Percentiles rank a stretch among this genome's conserved stretches.
phyloP scores from a whole-genome alignment of 2,113 vertebrate species.

The Dasypus novemcinctus region DNA sequence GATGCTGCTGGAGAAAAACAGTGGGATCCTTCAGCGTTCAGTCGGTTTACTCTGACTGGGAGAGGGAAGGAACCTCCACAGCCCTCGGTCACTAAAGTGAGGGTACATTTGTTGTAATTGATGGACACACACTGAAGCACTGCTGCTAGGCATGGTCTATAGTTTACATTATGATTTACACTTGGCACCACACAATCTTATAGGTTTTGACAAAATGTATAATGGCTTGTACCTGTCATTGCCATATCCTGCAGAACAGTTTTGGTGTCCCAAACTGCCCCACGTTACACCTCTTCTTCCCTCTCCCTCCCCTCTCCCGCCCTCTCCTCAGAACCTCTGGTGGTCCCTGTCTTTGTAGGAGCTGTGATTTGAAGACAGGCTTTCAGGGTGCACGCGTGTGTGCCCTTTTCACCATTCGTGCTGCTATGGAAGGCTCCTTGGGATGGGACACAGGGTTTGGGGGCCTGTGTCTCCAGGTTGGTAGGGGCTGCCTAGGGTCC shows the following conservation, averaged over 20 bases:
- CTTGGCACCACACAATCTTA: too few relatives aligned
- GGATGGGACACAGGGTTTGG: background rate
- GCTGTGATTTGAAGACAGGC: background rate
- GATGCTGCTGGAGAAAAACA: background rate
- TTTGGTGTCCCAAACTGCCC: too few relatives aligned
- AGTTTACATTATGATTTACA: too few relatives aligned
- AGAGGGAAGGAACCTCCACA: background rate
- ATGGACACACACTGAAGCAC: too few relatives aligned
- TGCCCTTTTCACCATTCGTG: background rate
- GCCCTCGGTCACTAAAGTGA: background rate
- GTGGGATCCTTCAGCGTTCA: background rate
- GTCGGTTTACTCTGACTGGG: background rate
- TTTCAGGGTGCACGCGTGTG: background rate
- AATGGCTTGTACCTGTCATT: too few relatives aligned
- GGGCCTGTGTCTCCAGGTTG: background rate
- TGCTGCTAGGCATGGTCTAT: too few relatives aligned
- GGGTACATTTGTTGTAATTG: background rate
- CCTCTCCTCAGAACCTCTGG: too few relatives aligned
- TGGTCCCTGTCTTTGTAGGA: background rate
- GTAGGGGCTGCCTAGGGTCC: background rate
- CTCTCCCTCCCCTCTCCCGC: too few relatives aligned
- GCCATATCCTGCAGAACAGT: too few relatives aligned
- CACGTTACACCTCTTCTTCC: too few relatives aligned
- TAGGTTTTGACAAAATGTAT: too few relatives aligned
- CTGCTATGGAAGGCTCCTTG: background rate